These are phyloP conservation scores for Phalanger gymnotis DNA, from an alignment of 2,797 vertebrate genomes.

Conservation along the genomic window DNA sequence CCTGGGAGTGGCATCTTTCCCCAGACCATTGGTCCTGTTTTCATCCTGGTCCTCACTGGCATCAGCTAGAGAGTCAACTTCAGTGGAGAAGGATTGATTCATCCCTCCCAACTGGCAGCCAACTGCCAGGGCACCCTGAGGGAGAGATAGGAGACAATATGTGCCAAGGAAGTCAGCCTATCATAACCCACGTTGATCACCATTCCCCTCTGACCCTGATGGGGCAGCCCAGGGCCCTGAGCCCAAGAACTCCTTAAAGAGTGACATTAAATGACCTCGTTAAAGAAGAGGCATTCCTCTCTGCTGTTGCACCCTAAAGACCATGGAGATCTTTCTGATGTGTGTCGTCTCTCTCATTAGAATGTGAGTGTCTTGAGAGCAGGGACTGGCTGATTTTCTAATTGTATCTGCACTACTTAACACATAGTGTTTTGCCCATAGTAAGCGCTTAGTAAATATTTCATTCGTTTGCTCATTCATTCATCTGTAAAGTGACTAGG, in stretches of 20 bases:
- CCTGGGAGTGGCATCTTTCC: neutral
- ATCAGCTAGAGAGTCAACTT: neutral
- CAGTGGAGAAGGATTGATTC: neutral
- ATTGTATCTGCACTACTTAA: neutral
- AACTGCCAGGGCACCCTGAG: neutral
- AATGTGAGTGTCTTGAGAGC: neutral
- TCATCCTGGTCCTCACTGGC: neutral
- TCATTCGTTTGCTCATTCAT: neutral
- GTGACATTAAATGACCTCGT: neutral
- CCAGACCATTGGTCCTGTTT: neutral
- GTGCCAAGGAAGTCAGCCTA: neutral
- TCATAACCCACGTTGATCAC: neutral
- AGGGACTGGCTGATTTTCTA: neutral
- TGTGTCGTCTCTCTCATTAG: neutral
- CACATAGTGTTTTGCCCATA: neutral
- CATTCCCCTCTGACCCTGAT: neutral
- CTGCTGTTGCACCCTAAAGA: neutral
- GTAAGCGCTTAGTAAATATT: neutral
- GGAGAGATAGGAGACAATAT: neutral
- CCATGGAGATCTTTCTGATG: neutral
- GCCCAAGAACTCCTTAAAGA: neutral
- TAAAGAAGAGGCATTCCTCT: neutral
- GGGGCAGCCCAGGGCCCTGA: neutral
- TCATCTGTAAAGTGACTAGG: neutral
- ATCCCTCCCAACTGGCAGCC: neutral